Base-by-base conservation (phyloP, 2,113 vertebrate genomes). In the Epinephelus cyanopodus region DNA sequence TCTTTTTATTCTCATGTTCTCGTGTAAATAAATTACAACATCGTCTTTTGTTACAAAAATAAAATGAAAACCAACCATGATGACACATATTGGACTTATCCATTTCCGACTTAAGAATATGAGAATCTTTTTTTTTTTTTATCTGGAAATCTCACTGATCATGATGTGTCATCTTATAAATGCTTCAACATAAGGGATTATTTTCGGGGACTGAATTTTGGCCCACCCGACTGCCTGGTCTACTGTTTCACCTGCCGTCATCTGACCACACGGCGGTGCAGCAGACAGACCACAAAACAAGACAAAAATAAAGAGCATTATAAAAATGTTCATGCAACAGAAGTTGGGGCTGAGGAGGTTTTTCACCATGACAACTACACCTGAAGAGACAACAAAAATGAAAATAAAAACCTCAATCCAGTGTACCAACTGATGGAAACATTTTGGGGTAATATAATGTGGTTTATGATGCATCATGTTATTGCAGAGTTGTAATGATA, bases 11-110 rank as follows among this genome's bases (percentile, higher is more conserved):
- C 66, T 92, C 73, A 93, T 78, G 71, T 87, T 88, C 73, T 89
- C 64, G 48, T 93, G 88, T 92, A 93, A 88, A 95, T 93, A 93
- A 94, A 84, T 93, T 93, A 95, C 90, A 91, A 83, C 79, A 88
- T 61, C 1, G 25, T 73, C 64, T 77, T 77, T 75, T 65, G 50
- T 90, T 92, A 87, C 45, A 83, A 92, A 90, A 90, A 91, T 77
- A 77, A 86, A 85, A 92, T 58, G 54, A 93, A 91, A 88, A 75
- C 81, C 69, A 79, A 85, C 54, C 37, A 89, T 86, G 62, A 23
- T 10, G 23, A 81, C 48, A 74, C 42, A 79, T 19, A 77, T 61
- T 80, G 74, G 84, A 86, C 53, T 78, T 54, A 45, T 62, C 50
- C 62, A 84, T 62, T 61, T 79, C 45, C 78, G 63, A 85, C 67